These are phyloP conservation scores for Loriculus beryllinus DNA, from an alignment of 2,797 vertebrate species.

Conservation along the genomic window DNA sequence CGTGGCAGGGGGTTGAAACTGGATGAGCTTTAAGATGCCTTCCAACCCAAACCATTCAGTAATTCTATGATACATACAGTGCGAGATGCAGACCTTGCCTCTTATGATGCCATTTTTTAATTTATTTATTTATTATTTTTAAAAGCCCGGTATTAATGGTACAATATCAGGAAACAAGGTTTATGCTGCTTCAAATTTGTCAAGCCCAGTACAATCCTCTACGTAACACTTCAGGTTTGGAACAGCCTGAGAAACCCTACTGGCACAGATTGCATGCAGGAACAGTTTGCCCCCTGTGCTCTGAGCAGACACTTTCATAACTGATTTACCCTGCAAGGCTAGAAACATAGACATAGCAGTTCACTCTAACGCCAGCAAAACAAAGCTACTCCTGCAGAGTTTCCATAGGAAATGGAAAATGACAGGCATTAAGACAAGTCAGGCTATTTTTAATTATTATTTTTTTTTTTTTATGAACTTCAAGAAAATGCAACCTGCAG, in stretches of 20 bases:
- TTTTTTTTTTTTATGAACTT: not conserved
- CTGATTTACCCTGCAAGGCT: not conserved
- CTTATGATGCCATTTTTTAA: not conserved
- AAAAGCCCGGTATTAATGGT: too few species aligned
- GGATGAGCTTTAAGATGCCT: not conserved
- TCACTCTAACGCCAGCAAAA: not conserved
- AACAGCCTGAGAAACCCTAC: rapidly evolving
- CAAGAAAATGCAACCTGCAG: not conserved
- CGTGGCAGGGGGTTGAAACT: not conserved
- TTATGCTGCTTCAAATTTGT: not conserved
- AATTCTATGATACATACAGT: not conserved
- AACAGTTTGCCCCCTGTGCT: rapidly evolving
- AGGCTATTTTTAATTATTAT: not conserved
- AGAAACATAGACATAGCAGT: not conserved
- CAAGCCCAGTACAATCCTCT: not conserved
- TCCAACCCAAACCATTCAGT: not conserved
- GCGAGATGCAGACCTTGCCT: not conserved
- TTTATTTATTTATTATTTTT: not conserved
- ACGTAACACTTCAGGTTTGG: not conserved
- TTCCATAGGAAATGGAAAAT: not conserved
- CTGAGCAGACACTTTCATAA: not conserved
- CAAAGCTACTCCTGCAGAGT: not conserved
- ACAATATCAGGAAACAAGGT: not conserved
- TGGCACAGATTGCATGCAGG: not conserved
- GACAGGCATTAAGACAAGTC: not conserved